Evolutionary conservation across 1,140 invertebrate genomes (phyloP).

Genomic region (Macrostomum lignano): DNA sequence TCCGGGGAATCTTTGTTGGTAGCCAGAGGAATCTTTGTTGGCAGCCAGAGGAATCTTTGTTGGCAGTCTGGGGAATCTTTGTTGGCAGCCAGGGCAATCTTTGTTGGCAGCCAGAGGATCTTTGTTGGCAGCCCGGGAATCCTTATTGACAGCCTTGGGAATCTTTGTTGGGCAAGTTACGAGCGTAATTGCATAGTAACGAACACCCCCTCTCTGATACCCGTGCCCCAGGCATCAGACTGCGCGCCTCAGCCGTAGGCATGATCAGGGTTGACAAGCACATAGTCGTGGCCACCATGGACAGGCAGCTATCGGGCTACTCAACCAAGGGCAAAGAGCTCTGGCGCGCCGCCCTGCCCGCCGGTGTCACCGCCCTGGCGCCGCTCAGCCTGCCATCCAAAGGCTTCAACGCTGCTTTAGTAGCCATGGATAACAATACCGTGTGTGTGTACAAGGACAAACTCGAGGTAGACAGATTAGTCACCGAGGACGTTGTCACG

Average conservation of each 20-base stretch:
- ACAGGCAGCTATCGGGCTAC: constrained; percentile 45
- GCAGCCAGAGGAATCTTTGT: no score
- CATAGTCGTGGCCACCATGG: constrained; percentile 48
- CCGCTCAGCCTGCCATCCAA: constrained; percentile 42
- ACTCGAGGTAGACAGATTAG: constrained; percentile 46
- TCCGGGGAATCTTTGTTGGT: no score
- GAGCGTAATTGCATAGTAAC: constrained; percentile 17
- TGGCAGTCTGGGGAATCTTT: no score
- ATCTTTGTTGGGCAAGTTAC: no score
- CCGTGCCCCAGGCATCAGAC: constrained; percentile 38
- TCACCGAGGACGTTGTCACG: constrained; percentile 36
- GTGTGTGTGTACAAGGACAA: constrained; percentile 45
- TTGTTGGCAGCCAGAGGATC: no score
- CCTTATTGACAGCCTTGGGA: no score
- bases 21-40: no score
- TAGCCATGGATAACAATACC: constrained; percentile 33
- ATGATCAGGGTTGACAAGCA: constrained; percentile 42
- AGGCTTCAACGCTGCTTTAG: constrained; percentile 23
- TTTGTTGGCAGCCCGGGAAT: no score
- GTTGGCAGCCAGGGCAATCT: no score
- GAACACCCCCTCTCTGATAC: no score
- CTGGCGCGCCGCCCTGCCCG: constrained; percentile 43
- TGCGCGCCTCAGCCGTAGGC: constrained; percentile 44
- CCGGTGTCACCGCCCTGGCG: constrained; percentile 42
- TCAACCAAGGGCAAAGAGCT: constrained; percentile 52